These are phyloP conservation scores for Calameuta pallipes DNA, from an alignment of 2,888 invertebrate genomes.

Conservation along the genomic window DNA sequence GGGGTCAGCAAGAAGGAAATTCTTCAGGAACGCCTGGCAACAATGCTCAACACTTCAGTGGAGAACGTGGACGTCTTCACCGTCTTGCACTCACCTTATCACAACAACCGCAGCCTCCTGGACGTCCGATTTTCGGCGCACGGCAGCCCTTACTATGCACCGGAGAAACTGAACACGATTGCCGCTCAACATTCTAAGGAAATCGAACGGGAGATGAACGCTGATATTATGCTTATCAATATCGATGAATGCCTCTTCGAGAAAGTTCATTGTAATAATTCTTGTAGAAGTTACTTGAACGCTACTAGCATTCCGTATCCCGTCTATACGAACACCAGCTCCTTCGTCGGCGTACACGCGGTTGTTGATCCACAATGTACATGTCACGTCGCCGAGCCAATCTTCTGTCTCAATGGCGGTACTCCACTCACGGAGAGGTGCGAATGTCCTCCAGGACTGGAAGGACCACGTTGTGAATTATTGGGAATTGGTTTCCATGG, in stretches of 20 bases:
- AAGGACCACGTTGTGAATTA: slow-evolving; percentile 92
- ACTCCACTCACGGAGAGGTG: slow-evolving; percentile 74
- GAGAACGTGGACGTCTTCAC: slow-evolving; percentile 95
- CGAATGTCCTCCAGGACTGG: slow-evolving; percentile 80
- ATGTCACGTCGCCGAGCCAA: slow-evolving; percentile 71
- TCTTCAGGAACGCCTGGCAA: slow-evolving; percentile 74
- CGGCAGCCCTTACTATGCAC: slow-evolving; percentile 91
- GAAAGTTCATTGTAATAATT: slow-evolving; percentile 76
- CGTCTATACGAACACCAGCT: slow-evolving; percentile 93
- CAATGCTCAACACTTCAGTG: slow-evolving; percentile 80
- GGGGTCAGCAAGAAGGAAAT: slow-evolving; percentile 80
- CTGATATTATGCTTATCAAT: slow-evolving; percentile 86
- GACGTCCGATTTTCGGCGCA: slow-evolving; percentile 94
- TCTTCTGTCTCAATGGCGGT: slow-evolving; percentile 84
- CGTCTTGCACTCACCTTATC: slow-evolving; percentile 79
- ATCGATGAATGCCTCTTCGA: slow-evolving; percentile 92
- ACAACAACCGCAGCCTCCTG: slow-evolving; percentile 71
- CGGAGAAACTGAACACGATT: slow-evolving; percentile 89
- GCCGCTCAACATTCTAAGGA: slow-evolving; percentile 78
- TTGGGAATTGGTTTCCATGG: slow-evolving; percentile 89
- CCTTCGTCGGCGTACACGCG: slow-evolving; percentile 93
- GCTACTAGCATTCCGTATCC: slow-evolving; percentile 80
- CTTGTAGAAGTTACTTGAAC: slow-evolving; percentile 84
- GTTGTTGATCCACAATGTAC: slow-evolving; percentile 83
- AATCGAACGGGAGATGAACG: slow-evolving; percentile 77